A percentile compares a stretch with the other conserved stretches of the same genome.
Evolutionary conservation across 2,113 vertebrate genomes (phyloP).

Genomic region (Shinisaurus crocodilurus): DNA sequence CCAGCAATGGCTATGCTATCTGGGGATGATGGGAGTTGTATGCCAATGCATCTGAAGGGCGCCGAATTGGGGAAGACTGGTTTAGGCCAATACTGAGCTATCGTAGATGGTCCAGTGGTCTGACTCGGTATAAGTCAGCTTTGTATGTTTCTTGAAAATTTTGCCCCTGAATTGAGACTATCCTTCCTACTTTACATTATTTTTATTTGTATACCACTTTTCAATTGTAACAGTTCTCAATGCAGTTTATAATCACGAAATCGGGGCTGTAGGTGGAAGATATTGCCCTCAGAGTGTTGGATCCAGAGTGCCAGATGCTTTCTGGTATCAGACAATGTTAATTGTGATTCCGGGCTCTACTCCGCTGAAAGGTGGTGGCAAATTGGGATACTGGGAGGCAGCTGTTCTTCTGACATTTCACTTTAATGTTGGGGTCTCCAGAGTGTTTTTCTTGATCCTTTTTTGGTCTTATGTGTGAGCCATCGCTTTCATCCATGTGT

Average conservation of each 20-base stretch:
- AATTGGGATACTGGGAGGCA: not conserved
- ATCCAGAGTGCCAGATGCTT: not conserved
- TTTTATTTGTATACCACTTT: not conserved
- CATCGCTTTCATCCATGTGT: not conserved
- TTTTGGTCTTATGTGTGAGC: not conserved
- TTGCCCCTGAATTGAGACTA: not conserved
- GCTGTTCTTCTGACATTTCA: not conserved
- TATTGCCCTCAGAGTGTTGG: not conserved
- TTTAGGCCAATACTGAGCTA: too few species aligned
- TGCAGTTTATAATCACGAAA: not conserved
- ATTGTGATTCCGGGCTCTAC: not conserved
- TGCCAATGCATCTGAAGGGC: too few species aligned
- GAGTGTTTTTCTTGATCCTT: not conserved
- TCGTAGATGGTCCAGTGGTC: too few species aligned
- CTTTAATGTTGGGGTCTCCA: not conserved
- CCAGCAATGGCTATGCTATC: too few species aligned
- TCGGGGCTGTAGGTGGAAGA: not conserved
- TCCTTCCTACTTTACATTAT: not conserved
- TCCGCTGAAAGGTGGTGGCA: not conserved
- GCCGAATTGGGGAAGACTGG: too few species aligned
- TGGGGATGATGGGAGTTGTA: too few species aligned
- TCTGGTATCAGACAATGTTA: not conserved
- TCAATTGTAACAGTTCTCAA: not conserved
- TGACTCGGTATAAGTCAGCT: not conserved
- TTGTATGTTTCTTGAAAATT: not conserved